Evolutionary conservation across 2,797 vertebrate genomes (phyloP).

Genomic region (Babyrousa celebensis): DNA sequence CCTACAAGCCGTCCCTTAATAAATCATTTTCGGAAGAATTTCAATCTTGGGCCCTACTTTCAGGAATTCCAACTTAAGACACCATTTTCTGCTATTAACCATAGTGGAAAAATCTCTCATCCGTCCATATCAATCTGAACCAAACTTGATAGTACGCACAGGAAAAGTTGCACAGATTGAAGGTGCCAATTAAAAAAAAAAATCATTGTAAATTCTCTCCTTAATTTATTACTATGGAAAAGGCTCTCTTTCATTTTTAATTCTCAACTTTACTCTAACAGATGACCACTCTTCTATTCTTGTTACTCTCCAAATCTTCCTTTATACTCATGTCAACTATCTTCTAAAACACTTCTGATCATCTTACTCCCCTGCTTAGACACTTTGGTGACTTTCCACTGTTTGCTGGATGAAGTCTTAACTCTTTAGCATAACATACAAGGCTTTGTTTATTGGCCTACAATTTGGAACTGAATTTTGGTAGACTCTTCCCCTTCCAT

Average conservation of each 20-base stretch:
- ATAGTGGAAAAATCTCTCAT: not conserved
- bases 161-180: not conserved
- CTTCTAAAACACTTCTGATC: constrained; percentile 56
- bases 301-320: not conserved
- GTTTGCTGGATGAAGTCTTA: constrained; percentile 45
- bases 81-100: not conserved
- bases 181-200: not conserved
- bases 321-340: not conserved
- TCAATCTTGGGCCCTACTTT: not conserved
- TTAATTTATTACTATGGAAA: not conserved
- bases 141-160: not conserved
- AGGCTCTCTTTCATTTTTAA: not conserved
- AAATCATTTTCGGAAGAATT: not conserved
- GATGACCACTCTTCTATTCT: not conserved
- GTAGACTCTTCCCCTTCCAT: not conserved
- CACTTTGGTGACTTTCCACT: constrained; percentile 37
- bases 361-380: constrained; percentile 13
- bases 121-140: not conserved
- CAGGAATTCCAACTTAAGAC: not conserved
- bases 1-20: not conserved
- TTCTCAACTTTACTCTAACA: not conserved
- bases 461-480: not conserved
- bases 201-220: not conserved
- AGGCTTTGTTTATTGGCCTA: constrained; percentile 29
- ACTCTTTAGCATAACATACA: not conserved